A percentile compares a stretch with the other conserved stretches of the same genome.
Conservation (phyloP, 2,113 vertebrate genomes). For the Cynoglossus semilaevis region DNA sequence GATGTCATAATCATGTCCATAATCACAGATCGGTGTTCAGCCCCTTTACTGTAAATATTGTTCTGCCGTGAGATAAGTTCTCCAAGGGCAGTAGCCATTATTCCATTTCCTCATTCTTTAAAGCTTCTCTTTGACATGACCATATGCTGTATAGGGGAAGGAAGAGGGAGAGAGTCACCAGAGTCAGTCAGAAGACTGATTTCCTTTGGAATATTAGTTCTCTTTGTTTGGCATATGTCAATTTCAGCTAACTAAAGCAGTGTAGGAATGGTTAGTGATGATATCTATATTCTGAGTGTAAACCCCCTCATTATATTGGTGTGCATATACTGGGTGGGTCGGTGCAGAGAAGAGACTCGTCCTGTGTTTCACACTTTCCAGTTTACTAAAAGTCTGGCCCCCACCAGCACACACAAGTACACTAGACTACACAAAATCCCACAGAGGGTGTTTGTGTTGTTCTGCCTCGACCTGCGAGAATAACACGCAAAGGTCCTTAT, state of each 20-base stretch:
- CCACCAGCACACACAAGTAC: background rate
- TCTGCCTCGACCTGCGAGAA: constrained; percentile 12
- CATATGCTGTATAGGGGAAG: constrained; percentile 33
- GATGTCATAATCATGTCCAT: background rate
- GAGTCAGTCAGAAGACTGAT: constrained; percentile 48
- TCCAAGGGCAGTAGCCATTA: constrained; percentile 40
- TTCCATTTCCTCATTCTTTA: constrained; percentile 55
- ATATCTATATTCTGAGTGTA: constrained; percentile 52
- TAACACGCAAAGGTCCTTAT: constrained; percentile 9
- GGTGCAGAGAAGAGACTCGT: constrained; percentile 27
- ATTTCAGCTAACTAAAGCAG: constrained; percentile 10
- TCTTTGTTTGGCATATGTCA: constrained; percentile 49
- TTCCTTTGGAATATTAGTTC: constrained; percentile 50
- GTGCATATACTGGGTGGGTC: constrained; percentile 17
- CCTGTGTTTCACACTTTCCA: constrained; percentile 46
- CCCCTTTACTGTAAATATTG: constrained; percentile 40
- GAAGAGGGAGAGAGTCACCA: constrained; percentile 53
- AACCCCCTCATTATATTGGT: constrained; percentile 14
- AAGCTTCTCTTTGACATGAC: constrained; percentile 10
- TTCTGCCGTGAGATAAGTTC: constrained; percentile 34
- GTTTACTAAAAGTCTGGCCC: constrained; percentile 24
- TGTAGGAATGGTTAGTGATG: constrained; percentile 40
- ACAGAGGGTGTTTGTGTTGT: constrained; percentile 12
- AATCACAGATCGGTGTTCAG: constrained; percentile 1
- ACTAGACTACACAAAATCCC: constrained; percentile 15